A percentile compares a stretch with the other conserved stretches of the same genome.
These are phyloP conservation scores for Thelaira solivaga DNA, from an alignment of 2,888 invertebrate species.

Conservation along the genomic window DNA sequence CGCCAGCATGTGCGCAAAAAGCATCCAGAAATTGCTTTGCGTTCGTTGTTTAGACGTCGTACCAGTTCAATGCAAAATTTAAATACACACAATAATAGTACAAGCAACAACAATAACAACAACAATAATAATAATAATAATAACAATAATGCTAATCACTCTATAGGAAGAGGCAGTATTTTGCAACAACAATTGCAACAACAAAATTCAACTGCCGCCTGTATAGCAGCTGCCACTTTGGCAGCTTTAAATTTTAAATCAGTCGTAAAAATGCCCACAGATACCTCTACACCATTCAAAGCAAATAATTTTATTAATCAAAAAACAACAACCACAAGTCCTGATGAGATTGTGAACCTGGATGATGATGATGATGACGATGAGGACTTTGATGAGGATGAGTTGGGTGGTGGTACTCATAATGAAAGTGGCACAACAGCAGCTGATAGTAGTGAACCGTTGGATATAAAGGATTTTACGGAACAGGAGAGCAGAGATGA, in stretches of 20 bases:
- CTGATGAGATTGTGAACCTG: slow-evolving; percentile 52
- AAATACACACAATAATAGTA: slow-evolving; percentile 31
- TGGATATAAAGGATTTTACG: slow-evolving; percentile 4
- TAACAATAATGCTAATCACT: background rate
- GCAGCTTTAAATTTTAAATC: slow-evolving; percentile 56
- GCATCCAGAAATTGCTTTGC: slow-evolving; percentile 77
- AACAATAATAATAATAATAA: background rate
- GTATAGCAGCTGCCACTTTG: slow-evolving; percentile 53
- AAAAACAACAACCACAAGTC: background rate
- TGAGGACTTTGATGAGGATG: slow-evolving; percentile 63
- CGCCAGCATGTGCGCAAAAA: slow-evolving; percentile 78
- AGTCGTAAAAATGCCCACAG: slow-evolving; percentile 18
- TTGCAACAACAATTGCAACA: slow-evolving; percentile 60
- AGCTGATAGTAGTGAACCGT: background rate
- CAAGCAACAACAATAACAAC: background rate
- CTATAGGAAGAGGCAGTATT: background rate
- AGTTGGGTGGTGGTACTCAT: slow-evolving; percentile 14
- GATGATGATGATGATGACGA: slow-evolving; percentile 65
- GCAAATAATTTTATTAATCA: no score
- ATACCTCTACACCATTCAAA: background rate
- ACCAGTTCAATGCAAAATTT: slow-evolving; percentile 37
- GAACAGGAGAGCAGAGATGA: slow-evolving; percentile 28
- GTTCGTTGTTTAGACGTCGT: slow-evolving; percentile 73
- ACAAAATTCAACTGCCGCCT: slow-evolving; percentile 44
- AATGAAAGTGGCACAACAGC: background rate